These are phyloP conservation scores for Coenobita brevimanus DNA, from an alignment of 1,140 invertebrate species.

Conservation along the genomic window DNA sequence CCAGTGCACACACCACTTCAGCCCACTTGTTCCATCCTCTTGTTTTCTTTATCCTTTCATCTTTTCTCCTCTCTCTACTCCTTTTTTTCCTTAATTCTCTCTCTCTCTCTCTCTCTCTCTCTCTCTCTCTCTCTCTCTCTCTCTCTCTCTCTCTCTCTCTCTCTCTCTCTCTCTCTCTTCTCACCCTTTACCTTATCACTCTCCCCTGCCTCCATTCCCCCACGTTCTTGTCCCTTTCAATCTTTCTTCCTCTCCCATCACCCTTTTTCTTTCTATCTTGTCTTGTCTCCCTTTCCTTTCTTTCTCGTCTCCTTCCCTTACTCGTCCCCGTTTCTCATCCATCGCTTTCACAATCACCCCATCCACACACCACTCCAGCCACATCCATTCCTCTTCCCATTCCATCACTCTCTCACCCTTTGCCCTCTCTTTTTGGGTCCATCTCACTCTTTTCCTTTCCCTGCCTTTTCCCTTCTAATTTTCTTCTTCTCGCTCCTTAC, in stretches of 20 bases:
- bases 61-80: background rate
- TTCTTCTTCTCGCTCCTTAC: no score
- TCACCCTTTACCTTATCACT: no score
- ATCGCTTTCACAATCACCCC: background rate
- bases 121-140: constrained; percentile 42
- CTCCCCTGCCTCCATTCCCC: background rate
- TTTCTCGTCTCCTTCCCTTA: background rate
- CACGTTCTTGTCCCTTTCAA: background rate
- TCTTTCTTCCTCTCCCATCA: constrained; percentile 7
- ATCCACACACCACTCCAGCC: background rate
- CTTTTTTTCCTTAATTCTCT: background rate
- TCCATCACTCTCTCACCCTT: no score
- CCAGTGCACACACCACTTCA: no score
- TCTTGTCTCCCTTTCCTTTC: no score
- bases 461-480: no score
- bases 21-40: background rate
- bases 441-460: no score
- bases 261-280: background rate
- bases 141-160: background rate
- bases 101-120: constrained; percentile 15
- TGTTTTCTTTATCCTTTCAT: background rate
- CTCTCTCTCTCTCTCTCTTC: background rate
- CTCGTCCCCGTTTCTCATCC: no score
- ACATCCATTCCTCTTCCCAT: no score
- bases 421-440: no score